Evolutionary conservation across 2,797 vertebrate species (phyloP).

Genomic region (Coendou prehensilis): DNA sequence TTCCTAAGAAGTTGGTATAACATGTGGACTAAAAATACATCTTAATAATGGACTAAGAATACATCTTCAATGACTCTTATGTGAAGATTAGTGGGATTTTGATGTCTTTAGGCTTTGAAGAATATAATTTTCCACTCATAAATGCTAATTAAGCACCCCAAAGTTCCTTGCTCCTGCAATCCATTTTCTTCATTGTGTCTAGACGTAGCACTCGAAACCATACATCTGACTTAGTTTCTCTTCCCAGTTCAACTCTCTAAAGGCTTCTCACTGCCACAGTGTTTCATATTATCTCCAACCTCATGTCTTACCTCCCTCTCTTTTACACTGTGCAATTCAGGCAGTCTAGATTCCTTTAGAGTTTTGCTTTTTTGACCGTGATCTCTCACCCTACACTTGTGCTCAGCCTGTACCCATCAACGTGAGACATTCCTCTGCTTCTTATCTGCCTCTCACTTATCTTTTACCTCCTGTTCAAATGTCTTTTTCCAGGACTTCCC

Average conservation of each 20-base stretch:
- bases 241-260: background rate
- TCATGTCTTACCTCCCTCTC: background rate
- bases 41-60: background rate
- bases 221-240: too few species aligned
- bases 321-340: background rate
- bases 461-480: background rate
- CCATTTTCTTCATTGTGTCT: background rate
- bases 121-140: background rate
- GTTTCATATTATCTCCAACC: background rate
- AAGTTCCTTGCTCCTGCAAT: background rate
- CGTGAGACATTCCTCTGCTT: background rate
- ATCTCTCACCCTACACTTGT: background rate
- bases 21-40: background rate
- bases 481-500: background rate
- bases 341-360: background rate
- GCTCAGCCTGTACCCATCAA: background rate
- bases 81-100: background rate
- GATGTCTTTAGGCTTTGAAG: background rate
- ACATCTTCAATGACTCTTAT: background rate
- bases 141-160: background rate
- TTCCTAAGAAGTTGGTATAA: background rate
- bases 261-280: rapidly evolving
- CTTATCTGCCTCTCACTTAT: background rate
- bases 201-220: background rate
- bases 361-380: background rate